Evolutionary conservation across 1,140 invertebrate species (phyloP), one percentile per base, ranked within the genome.

Genomic region (Melanaphis sacchari): DNA sequence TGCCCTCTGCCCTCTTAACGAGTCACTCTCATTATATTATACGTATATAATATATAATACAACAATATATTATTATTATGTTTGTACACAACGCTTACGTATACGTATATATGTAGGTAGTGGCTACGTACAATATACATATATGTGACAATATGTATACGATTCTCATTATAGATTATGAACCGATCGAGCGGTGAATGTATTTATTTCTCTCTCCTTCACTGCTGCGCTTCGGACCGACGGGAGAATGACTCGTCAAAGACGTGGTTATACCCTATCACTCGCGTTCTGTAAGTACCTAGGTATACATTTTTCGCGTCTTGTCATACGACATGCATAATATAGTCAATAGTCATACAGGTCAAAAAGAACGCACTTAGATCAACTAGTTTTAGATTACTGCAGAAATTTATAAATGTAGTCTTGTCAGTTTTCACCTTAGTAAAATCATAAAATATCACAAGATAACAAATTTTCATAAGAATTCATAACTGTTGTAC

Each of bases 91-190:
- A 26, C 66, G 15, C 54, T n/a, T 40, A 36, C 52, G 9, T 26
- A 41, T 31, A 40, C 38, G 36, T 7, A n/a, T 22, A n/a, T 22
- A n/a, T 52, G n/a, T 66, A 66, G 31, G 31, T 38, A 8, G 22
- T 87, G 41, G 36, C 41, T 87, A 54, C 54, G 36, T 15, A 76
- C 59, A 66, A 66, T 66, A 66, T 66, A 31, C 31, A 59, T 38
- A 49, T 90, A 31, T 66, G 38, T 66, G 38, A 59, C 38, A 41
- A 76, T 76, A n/a, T 26, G 46, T 90, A 54, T 40, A 66, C 66
- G 91, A 92, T 92, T 92, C 43, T 92, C 91, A 92, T 92, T 92
- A 92, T 84, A 92, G 91, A 92, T 91, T 31, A 49, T 81, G 46
- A 76, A 18, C 40, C 90, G 40, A 88, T 36, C 24, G 31, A 46